These are phyloP conservation scores for Hyphantria cunea DNA, from an alignment of 1,140 invertebrate genomes.

Conservation along the genomic window DNA sequence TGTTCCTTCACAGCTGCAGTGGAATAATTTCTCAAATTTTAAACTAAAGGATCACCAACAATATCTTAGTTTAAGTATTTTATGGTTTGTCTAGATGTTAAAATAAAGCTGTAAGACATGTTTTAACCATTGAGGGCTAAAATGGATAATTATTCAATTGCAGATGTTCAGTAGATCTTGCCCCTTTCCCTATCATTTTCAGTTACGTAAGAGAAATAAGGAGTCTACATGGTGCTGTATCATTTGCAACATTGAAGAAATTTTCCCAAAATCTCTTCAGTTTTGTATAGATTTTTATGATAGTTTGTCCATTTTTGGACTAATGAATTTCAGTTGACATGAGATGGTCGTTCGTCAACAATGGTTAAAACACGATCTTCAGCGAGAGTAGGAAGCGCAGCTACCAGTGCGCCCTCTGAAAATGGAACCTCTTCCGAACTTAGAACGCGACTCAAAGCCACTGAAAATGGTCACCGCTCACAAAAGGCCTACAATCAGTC, in stretches of 20 bases:
- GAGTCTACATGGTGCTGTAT: constrained; percentile 39
- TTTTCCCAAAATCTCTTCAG: constrained; percentile 71
- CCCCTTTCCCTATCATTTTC: constrained; percentile 55
- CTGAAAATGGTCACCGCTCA: constrained; percentile 64
- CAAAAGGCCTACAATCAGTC: constrained; percentile 56
- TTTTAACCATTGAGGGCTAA: constrained; percentile 80
- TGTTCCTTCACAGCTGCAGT: constrained; percentile 75
- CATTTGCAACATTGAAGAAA: constrained; percentile 57
- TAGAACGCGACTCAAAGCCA: constrained; percentile 68
- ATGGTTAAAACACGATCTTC: constrained; percentile 82
- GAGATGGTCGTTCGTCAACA: constrained; percentile 76
- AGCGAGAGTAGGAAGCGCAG: constrained; percentile 74
- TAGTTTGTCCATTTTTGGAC: constrained; percentile 75
- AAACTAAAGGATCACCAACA: constrained; percentile 65
- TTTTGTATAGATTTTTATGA: constrained; percentile 55
- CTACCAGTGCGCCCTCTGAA: constrained; percentile 63
- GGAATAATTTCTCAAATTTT: constrained; percentile 71
- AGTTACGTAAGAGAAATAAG: constrained; percentile 77
- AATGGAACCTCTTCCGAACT: constrained; percentile 74
- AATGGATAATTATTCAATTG: constrained; percentile 77
- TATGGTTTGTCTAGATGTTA: constrained; percentile 63
- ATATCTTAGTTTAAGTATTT: constrained; percentile 50
- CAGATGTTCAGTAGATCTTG: constrained; percentile 59
- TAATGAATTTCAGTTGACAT: constrained; percentile 78
- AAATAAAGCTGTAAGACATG: constrained; percentile 74